Evolutionary conservation across 2,888 invertebrate genomes (phyloP), one percentile per base, ranked within the genome.

Genomic region (Nudaria mundana): DNA sequence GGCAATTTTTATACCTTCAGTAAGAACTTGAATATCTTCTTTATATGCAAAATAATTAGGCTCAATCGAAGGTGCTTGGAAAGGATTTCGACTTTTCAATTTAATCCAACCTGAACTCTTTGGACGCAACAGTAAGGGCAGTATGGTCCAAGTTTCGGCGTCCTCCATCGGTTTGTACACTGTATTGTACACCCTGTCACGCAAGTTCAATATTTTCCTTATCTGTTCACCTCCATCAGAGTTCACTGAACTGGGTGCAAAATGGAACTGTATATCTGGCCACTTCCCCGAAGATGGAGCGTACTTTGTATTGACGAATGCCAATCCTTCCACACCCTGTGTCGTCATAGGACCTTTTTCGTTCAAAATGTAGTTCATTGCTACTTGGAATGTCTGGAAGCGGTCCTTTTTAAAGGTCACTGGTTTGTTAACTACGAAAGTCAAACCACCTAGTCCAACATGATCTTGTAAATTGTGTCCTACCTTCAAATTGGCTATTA

Each of bases 31-130:
- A 8, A 97, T 89, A 63, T 98, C 98, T 65, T 94, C 92, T 50
- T 93, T 93, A 56, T 96, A 93, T 0, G 95, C 93, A 68, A 98
- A 94, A 73, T 98, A 98, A 74, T 98, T 98, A 0, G 98, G 97
- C 70, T 95, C 94, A 37, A 98, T 94, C 8, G 94, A 92, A 0
- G 98, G 98, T 47, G 95, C 92, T 1, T 94, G 92, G 50, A 93
- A 90, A 0, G 98, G 97, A 76, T 98, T 94, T 23, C 90, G 91
- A 31, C 94, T 95, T 52, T 92, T 93, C 11, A 99, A 81, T 34
- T 93, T 92, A n/a, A 99, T 87, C 92, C 94, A 94, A 0, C 99
- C 99, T 0, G 92, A 92, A 68, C 97, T 97, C 65, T 93, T 94
- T 0, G 98, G 97, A 4, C 98, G 91, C 54, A 98, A 76, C 1